Evolutionary conservation across 2,113 vertebrate genomes (phyloP), one percentile per base, ranked within the genome.

Genomic region (Hemicordylus capensis): DNA sequence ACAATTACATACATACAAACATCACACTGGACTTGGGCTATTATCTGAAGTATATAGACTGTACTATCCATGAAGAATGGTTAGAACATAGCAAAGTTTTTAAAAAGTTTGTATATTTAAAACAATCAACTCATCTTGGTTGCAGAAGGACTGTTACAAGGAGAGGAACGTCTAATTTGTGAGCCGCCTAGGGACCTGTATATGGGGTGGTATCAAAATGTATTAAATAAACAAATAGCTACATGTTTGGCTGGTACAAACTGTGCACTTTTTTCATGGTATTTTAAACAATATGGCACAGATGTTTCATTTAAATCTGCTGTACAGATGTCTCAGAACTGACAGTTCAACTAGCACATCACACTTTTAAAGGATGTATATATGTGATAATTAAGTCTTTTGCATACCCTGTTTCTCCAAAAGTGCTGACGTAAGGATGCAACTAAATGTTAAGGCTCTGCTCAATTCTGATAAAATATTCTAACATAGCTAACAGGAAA

Each of bases 1-100:
- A 56, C 69, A 83, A 58, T 85, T 86, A 77, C 89, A 88, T 94
- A 91, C 91, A 96, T 95, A 78, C 93, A 89, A 51, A 74, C 79
- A 85, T 91, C 75, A 87, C 44, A 87, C 44, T 1, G 74, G 54
- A 81, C 37, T 51, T 84, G 85, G 67, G 59, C 91, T 54, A 31
- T 51, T 90, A 87, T 12, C 34, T 88, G 76, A 77, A 59, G 2
- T 2, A 15, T 75, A 31, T 2, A 8, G 67, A 51, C 61, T 56
- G 26, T 9, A 1, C 14, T 66, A 12, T 61, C 22, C 54, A 69
- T 64, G 48, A 83, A 88, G 79, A 64, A 26, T 39, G 61, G 84
- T 82, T 37, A 20, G 12, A 69, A 24, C 1, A 4, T 1, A 59
- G 28, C 19, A 28, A 46, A 17, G 58, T n/a, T n/a, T 56, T 31